A percentile compares a stretch with the other conserved stretches of the same genome.
Evolutionary conservation across 2,888 invertebrate species (phyloP).

Genomic region (Tethea ocularis): DNA sequence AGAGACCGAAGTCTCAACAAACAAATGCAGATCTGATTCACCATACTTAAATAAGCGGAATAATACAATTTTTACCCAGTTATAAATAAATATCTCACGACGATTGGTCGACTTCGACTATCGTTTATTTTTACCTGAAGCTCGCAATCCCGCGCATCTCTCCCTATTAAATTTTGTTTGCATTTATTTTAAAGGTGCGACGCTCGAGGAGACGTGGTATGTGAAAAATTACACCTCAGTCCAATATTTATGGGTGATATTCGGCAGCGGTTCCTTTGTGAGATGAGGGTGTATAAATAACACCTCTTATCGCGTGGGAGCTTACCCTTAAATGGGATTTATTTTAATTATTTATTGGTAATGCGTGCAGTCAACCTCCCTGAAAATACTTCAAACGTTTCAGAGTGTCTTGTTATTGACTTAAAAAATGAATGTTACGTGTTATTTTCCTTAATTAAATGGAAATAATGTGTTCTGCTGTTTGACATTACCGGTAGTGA

Average conservation of each 20-base stretch:
- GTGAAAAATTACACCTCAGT: slow-evolving; percentile 84
- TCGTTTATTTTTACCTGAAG: slow-evolving; percentile 82
- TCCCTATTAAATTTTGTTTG: slow-evolving; percentile 85
- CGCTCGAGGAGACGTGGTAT: slow-evolving; percentile 82
- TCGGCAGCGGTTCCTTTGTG: slow-evolving; percentile 84
- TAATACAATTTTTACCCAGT: slow-evolving; percentile 44
- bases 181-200: slow-evolving; percentile 85
- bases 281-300: slow-evolving; percentile 83
- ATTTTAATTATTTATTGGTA: slow-evolving; percentile 81
- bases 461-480: neutral
- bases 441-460: neutral
- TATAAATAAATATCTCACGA: slow-evolving; percentile 69
- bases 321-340: slow-evolving; percentile 81
- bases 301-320: slow-evolving; percentile 84
- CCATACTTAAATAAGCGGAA: slow-evolving; percentile 7
- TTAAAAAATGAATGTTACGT: neutral
- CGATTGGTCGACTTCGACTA: slow-evolving; percentile 70
- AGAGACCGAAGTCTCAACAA: slow-evolving; percentile 7
- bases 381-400: slow-evolving; percentile 22
- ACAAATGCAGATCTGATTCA: neutral
- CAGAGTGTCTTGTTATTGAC: neutral
- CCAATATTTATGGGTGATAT: slow-evolving; percentile 85
- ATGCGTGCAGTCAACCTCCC: slow-evolving; percentile 46
- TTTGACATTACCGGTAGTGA: neutral
- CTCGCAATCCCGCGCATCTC: slow-evolving; percentile 81